A percentile compares a stretch with the other conserved stretches of the same genome.
phyloP scores from a whole-genome alignment of 2,113 vertebrate species.

The Carettochelys insculpta region DNA sequence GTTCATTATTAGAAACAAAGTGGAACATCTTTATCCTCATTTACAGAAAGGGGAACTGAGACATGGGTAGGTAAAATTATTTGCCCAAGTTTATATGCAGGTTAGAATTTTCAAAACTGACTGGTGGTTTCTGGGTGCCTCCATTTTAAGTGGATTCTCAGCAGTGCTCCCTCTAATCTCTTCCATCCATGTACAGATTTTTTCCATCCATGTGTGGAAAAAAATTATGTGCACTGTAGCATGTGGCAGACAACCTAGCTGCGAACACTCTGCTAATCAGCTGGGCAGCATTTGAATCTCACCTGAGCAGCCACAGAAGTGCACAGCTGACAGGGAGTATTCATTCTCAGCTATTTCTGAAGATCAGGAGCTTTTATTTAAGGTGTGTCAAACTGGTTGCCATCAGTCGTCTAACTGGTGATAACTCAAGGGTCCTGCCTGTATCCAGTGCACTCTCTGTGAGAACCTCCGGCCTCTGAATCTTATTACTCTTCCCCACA shows the following conservation, averaged over 20 bases:
- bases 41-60: neutral
- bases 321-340: no score
- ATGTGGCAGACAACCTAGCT: no score
- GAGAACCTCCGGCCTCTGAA: neutral
- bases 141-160: neutral
- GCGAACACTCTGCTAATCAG: no score
- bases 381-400: neutral
- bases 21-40: neutral
- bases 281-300: no score
- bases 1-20: neutral
- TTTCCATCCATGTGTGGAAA: no score
- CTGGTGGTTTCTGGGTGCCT: neutral
- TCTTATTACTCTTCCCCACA: neutral
- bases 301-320: no score
- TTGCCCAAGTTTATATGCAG: neutral
- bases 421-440: neutral
- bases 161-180: no score
- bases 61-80: neutral
- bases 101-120: neutral
- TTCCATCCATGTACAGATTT: no score
- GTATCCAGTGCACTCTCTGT: neutral
- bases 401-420: neutral
- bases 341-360: neutral
- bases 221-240: no score
- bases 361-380: neutral